Conservation (phyloP, 2,113 vertebrate genomes). For the Cynoglossus semilaevis region DNA sequence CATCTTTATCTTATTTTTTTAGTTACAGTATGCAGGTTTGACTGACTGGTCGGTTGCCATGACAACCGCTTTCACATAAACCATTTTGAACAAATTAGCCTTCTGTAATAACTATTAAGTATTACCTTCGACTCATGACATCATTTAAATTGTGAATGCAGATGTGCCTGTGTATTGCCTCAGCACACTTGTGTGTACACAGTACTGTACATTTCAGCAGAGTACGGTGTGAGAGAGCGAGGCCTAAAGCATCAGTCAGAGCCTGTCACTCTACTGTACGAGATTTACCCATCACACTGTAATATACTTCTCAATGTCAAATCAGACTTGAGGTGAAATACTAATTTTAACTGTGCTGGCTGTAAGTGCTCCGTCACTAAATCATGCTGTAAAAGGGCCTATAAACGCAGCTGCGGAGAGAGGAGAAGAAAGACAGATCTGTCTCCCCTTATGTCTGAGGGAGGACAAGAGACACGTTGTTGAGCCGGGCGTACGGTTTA, state of each 20-base stretch:
- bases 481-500: slow-evolving; percentile 59
- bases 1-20: too few relatives aligned
- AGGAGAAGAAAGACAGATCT: slow-evolving; percentile 51
- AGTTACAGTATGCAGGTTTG: too few relatives aligned
- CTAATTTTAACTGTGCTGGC: slow-evolving; percentile 53
- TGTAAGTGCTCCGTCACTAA: slow-evolving; percentile 40
- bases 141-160: too few relatives aligned
- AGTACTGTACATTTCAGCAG: too few relatives aligned
- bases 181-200: background rate
- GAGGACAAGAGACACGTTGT: slow-evolving; percentile 54
- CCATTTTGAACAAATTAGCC: too few relatives aligned
- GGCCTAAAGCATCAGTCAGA: slow-evolving; percentile 33
- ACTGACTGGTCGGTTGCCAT: too few relatives aligned
- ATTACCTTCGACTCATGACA: too few relatives aligned
- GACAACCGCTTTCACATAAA: too few relatives aligned
- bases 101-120: too few relatives aligned
- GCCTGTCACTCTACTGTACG: slow-evolving; percentile 22
- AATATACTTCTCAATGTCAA: slow-evolving; percentile 59
- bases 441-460: slow-evolving; percentile 54
- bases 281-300: slow-evolving; percentile 27
- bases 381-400: slow-evolving; percentile 55
- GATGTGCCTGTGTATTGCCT: too few relatives aligned
- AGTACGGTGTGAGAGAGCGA: background rate
- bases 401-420: slow-evolving; percentile 45
- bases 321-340: slow-evolving; percentile 54